Evolutionary conservation across 2,113 vertebrate species (phyloP).

Genomic region (Pristiophorus japonicus): DNA sequence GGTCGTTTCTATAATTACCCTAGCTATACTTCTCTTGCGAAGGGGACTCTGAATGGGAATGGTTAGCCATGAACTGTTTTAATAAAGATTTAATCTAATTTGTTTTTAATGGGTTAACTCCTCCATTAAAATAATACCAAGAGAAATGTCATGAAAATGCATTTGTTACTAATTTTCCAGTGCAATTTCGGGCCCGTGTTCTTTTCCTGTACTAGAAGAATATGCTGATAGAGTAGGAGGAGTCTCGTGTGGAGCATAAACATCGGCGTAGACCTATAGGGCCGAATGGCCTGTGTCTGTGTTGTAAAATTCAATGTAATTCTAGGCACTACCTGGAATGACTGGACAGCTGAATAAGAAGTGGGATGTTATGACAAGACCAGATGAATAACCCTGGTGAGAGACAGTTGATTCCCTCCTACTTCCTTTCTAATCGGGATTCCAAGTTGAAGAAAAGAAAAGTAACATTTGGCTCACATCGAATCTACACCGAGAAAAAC

Average conservation of each 20-base stretch:
- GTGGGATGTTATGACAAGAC: too few relatives aligned
- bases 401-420: too few relatives aligned
- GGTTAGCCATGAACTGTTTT: not conserved
- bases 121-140: too few relatives aligned
- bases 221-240: not conserved
- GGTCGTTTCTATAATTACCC: not conserved
- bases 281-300: not conserved
- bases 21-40: not conserved
- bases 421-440: too few relatives aligned
- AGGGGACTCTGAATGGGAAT: not conserved
- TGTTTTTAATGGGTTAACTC: too few relatives aligned
- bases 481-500: not conserved
- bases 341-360: not conserved
- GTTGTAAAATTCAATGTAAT: not conserved
- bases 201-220: not conserved
- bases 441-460: too few relatives aligned
- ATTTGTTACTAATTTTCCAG: not conserved
- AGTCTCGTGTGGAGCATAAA: not conserved
- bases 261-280: not conserved
- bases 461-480: too few relatives aligned
- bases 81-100: too few relatives aligned
- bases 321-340: not conserved
- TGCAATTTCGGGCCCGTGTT: not conserved
- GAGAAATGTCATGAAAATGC: too few relatives aligned
- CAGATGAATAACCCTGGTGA: too few relatives aligned